Base-by-base conservation (phyloP, 2,113 vertebrate genomes). In the Oryzias curvinotus region DNA sequence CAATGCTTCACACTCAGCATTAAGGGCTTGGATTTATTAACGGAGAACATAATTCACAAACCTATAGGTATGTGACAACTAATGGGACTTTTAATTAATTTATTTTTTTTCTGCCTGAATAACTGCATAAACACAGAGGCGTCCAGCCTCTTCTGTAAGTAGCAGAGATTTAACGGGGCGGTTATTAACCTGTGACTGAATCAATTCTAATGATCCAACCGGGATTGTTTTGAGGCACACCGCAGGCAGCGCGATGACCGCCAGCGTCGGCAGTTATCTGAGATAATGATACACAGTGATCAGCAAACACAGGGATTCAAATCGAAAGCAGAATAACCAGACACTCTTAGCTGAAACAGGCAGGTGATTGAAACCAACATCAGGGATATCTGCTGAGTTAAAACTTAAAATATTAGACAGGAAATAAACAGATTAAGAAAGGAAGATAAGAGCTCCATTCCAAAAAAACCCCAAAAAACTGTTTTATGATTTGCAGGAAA, bases 131-230 rank as follows among this genome's bases (percentile, higher is more conserved):
- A 36, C 53, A 61, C 53, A 58, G 21, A 18, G 15, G 14, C 26
- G 23, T 17, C 62, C 51, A 19, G 65, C 53, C 64, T 64, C 48
- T 73, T 77, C 89, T 89, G 90, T 92, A 93, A 91, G 89, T 90
- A 90, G 87, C 81, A 89, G 83, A 90, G 92, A 95, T 95, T 95
- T 94, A 94, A 91, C 80, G 81, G 63, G 85, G 87, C 93, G 92
- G 96, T 95, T 93, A 96, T 95, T 95, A 91, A 94, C 91, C 92
- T 92, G 90, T 89, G 89, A 84, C 71, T 90, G 87, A 96, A 96
- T 95, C 94, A 93, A 95, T 96, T 94, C 87, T 89, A 93, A 92
- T 95, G 92, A 93, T 90, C 88, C 86, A 89, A 87, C 71, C 23
- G 91, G 90, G 85, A 83, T 77, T 72, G 91, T 88, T 91, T 88